Conservation (phyloP, 2,797 vertebrate species). For the Phoeniculus purpureus region DNA sequence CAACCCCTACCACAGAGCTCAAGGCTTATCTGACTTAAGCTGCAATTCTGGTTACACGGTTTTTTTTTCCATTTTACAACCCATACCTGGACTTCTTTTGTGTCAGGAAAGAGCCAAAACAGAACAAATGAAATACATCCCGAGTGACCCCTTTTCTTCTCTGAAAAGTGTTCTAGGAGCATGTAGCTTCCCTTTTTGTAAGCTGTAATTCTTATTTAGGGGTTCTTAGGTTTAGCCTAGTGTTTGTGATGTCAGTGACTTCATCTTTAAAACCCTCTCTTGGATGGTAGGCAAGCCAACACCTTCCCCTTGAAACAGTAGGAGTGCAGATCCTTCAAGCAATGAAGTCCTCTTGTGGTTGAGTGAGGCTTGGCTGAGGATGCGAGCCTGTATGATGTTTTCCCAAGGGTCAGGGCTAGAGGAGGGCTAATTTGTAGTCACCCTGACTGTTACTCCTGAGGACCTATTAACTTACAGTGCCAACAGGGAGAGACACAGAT, state of each 20-base stretch:
- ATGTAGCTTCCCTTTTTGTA: neutral
- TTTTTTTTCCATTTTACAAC: neutral
- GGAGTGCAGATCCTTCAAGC: neutral
- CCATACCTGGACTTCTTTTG: neutral
- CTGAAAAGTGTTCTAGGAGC: neutral
- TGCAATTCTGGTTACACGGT: conserved; percentile 9
- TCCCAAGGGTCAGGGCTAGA: neutral
- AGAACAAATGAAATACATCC: neutral
- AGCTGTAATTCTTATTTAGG: neutral
- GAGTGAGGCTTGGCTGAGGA: neutral
- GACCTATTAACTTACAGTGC: neutral
- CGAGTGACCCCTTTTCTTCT: conserved; percentile 18
- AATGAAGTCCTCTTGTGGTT: neutral
- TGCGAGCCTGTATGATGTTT: neutral
- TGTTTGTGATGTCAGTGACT: neutral
- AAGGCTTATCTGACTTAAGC: conserved; percentile 61
- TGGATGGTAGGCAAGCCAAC: neutral
- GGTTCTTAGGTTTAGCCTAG: neutral
- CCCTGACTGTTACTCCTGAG: neutral
- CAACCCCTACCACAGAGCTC: no score
- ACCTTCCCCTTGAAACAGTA: neutral
- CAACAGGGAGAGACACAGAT: neutral
- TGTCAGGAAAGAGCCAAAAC: neutral
- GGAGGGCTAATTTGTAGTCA: neutral
- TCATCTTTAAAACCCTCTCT: conserved; percentile 20